A percentile compares a stretch with the other conserved stretches of the same genome.
Conservation (phyloP, 2,113 vertebrate species). For the Geococcyx californianus region DNA sequence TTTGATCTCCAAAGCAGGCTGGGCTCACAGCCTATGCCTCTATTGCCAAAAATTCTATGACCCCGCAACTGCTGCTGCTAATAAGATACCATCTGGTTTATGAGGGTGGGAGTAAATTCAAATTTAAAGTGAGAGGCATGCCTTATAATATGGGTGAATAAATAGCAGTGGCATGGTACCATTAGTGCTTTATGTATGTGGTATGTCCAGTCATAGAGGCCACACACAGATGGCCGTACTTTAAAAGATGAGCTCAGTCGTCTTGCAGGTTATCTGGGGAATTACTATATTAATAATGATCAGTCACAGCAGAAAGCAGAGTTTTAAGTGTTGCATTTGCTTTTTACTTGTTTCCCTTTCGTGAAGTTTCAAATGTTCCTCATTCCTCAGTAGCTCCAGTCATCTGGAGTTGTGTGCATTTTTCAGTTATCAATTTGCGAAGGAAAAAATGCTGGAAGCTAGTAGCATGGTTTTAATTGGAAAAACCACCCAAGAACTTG, state of each 20-base stretch:
- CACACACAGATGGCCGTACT: neutral
- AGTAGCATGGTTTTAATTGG: conserved; percentile 34
- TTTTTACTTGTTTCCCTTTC: neutral
- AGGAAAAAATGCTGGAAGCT: conserved; percentile 32
- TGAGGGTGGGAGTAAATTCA: neutral
- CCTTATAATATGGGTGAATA: neutral
- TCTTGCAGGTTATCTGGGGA: neutral
- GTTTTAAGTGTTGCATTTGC: neutral
- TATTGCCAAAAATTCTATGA: conserved; percentile 39
- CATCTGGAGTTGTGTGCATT: neutral
- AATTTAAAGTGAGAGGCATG: neutral
- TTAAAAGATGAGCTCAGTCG: neutral
- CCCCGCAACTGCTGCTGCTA: neutral
- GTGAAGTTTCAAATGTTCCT: conserved; percentile 19
- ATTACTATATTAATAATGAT: neutral
- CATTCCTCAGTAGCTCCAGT: conserved; percentile 31
- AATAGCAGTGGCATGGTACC: neutral
- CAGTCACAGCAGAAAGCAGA: neutral
- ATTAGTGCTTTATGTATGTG: neutral
- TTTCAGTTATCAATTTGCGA: conserved; percentile 37
- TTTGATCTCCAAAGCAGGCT: conserved; percentile 39
- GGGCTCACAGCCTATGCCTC: neutral
- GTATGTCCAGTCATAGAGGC: neutral
- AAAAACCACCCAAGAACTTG: conserved; percentile 53
- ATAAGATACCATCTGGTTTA: conserved; percentile 17